Conservation (phyloP, 2,888 invertebrate species). For the Helicoverpa assulta region DNA sequence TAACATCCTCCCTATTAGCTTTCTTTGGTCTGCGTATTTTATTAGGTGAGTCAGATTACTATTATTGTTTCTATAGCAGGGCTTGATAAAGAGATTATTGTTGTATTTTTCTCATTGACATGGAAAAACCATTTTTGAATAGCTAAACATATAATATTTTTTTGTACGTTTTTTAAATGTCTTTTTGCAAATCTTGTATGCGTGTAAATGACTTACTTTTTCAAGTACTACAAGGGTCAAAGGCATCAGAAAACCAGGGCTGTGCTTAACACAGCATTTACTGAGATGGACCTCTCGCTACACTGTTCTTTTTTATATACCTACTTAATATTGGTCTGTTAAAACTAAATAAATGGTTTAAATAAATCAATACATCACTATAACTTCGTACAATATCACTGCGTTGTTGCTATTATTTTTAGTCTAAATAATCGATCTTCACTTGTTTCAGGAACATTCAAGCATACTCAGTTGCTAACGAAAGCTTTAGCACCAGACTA, state of each 20-base stretch:
- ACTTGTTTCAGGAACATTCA: conserved; percentile 87
- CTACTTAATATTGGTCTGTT: too few species aligned
- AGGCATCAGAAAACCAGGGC: too few species aligned
- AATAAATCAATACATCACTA: too few species aligned
- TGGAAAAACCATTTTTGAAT: neutral
- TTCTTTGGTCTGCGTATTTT: conserved; percentile 82
- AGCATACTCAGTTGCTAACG: conserved; percentile 91
- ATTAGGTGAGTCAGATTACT: conserved; percentile 81
- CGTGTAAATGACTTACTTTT: too few species aligned
- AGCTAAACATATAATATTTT: too few species aligned
- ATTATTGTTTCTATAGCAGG: neutral
- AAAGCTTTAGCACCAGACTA: conserved; percentile 91
- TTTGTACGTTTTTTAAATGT: too few species aligned
- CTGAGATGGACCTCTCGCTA: too few species aligned
- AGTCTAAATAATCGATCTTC: neutral
- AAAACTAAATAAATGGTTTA: too few species aligned
- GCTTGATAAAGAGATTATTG: neutral
- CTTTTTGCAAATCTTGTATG: too few species aligned
- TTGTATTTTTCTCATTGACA: neutral
- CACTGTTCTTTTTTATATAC: too few species aligned
- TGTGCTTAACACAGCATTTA: too few species aligned
- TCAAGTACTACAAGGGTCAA: too few species aligned
- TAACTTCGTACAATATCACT: neutral
- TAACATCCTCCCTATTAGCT: conserved; percentile 81
- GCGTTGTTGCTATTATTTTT: neutral